Evolutionary conservation across 2,888 invertebrate species (phyloP), one percentile per base, ranked within the genome.

Genomic region (Ptilodon capucinus): DNA sequence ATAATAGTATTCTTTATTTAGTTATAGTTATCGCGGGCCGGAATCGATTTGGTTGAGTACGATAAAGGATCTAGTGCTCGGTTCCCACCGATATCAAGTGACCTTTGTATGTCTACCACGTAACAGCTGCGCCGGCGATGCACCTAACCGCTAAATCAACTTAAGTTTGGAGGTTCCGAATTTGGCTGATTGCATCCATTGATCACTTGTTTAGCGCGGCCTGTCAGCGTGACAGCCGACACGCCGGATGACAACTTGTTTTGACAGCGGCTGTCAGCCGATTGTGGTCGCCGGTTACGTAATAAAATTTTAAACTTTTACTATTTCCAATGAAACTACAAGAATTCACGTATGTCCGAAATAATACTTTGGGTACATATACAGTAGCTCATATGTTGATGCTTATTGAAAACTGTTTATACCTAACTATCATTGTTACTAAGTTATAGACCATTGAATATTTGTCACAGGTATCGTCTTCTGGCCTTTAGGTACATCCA

Each of bases 191-290:
- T 35, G 35, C 35, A 14, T 32, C 32, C 17, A 35, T 35, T 35
- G 17, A 35, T 35, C 35, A 14, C 32, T 28, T n/a, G 28, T 28
- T 28, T 2, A 28, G 28, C 28, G n/a, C 28, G 2, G 11, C 11
- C 28, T 23, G 43, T 35, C 46, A 30, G 16, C 28, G 25, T 47
- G 54, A 39, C 54, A 44, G 34, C 48, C 11, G 25, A 42, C 42
- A 44, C 19, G 48, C 34, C n/a, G 32, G 32, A 32, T 18, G 45
- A 30, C 21, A 42, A 16, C 19, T 41, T 32, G 36, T 44, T 54
- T 36, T 54, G 51, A 55, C 57, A 45, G 21, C 46, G 42, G 19
- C 42, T 25, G 45, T 35, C 42, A 17, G 44, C 23, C 40, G 38
- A 60, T n/a, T 30, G n/a, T n/a, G 32, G 14, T 32, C 14, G 14